Conservation (phyloP, 2,888 invertebrate species). For the Nomada lathburiana region DNA sequence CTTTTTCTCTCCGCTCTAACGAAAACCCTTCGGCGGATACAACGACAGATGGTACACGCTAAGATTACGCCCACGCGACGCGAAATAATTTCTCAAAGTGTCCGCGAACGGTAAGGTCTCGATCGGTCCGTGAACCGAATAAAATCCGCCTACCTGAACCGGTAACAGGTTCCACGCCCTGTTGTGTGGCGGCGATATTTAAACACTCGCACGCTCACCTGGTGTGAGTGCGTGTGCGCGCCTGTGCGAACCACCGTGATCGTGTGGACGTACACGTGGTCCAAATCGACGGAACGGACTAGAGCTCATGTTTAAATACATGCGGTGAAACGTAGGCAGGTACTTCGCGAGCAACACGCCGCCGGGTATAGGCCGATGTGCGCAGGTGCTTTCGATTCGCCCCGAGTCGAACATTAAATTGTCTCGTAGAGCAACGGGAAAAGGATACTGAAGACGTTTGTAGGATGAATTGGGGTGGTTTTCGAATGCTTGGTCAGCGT, state of each 20-base stretch:
- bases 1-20: too few species aligned
- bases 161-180: conserved; percentile 78
- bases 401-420: conserved; percentile 60
- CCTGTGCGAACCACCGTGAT: background rate
- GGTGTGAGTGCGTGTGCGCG: background rate
- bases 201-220: conserved; percentile 11
- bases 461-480: conserved; percentile 19
- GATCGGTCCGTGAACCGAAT: conserved; percentile 49
- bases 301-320: conserved; percentile 78
- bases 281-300: conserved; percentile 48
- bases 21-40: background rate
- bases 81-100: conserved; percentile 45
- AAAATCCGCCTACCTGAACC: conserved; percentile 71
- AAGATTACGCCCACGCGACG: conserved; percentile 28
- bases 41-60: background rate
- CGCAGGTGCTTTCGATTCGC: conserved; percentile 74
- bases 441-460: conserved; percentile 42
- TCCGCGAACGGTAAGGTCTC: conserved; percentile 33
- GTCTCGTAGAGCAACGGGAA: conserved; percentile 32
- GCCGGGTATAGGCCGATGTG: conserved; percentile 76
- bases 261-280: conserved; percentile 47
- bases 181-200: conserved; percentile 60
- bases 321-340: conserved; percentile 66
- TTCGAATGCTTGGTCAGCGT: background rate
- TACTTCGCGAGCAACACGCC: conserved; percentile 67